phyloP scores from a whole-genome alignment of 1,140 invertebrate species.

The Gyrodactylus bullatarudis region DNA sequence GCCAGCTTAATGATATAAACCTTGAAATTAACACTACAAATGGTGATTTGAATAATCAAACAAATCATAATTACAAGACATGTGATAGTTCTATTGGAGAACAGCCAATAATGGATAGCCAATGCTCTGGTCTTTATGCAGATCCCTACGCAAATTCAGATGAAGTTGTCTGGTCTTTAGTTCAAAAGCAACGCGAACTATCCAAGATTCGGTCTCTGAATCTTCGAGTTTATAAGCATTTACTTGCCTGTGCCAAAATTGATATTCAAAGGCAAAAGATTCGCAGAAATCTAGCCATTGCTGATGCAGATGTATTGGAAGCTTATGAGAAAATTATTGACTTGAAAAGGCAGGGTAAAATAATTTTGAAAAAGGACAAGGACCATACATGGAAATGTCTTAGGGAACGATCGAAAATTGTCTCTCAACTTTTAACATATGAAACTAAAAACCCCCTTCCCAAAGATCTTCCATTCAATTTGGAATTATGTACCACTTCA shows the following conservation, averaged over 20 bases:
- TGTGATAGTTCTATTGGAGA: no score
- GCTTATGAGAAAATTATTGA: not conserved
- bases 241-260: conserved; percentile 18
- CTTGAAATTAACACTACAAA: not conserved
- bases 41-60: not conserved
- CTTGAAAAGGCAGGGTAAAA: not conserved
- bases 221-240: conserved; percentile 28
- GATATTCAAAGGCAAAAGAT: conserved; percentile 27
- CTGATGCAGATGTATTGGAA: conserved; percentile 33
- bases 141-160: not conserved
- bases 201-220: conserved; percentile 18
- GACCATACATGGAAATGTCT: not conserved
- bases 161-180: not conserved
- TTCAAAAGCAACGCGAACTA: not conserved
- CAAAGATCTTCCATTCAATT: not conserved
- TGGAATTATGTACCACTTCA: not conserved
- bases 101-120: not conserved
- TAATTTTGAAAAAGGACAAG: not conserved
- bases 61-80: no score
- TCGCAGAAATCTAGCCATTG: conserved; percentile 30
- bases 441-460: not conserved
- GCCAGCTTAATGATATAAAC: no score
- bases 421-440: not conserved
- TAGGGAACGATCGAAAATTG: not conserved
- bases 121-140: not conserved